These are phyloP conservation scores for Cheumatopsyche charites DNA, from an alignment of 1,140 invertebrate genomes.

Conservation along the genomic window DNA sequence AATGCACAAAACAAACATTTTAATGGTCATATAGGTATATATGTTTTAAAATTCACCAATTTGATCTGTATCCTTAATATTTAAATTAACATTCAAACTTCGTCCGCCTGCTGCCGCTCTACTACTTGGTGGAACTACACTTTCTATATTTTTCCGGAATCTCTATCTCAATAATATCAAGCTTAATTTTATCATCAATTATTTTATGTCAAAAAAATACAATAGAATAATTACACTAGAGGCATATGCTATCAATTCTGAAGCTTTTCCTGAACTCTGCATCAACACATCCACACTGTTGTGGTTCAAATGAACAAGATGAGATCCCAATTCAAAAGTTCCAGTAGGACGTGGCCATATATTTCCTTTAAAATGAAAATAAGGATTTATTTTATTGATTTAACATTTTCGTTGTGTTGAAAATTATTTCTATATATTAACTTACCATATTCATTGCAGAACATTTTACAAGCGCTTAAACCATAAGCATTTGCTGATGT, in stretches of 20 bases:
- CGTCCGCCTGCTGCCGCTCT: constrained; percentile 49
- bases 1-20: too few species aligned
- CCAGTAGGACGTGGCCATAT: constrained; percentile 78
- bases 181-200: too few species aligned
- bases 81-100: constrained; percentile 51
- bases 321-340: constrained; percentile 63
- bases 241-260: constrained; percentile 57
- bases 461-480: constrained; percentile 67
- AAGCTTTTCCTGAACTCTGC: constrained; percentile 52
- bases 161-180: constrained; percentile 33
- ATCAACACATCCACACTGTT: constrained; percentile 62
- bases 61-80: constrained; percentile 50
- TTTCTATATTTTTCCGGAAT: constrained; percentile 38
- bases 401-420: background rate
- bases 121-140: constrained; percentile 26
- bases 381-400: too few species aligned
- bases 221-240: constrained; percentile 30
- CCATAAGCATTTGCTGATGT: constrained; percentile 61
- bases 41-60: constrained; percentile 40
- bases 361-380: constrained; percentile 58
- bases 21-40: too few species aligned
- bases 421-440: too few species aligned
- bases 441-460: constrained; percentile 63
- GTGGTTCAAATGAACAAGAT: constrained; percentile 66
- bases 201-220: too few species aligned